Conservation (phyloP, 2,888 invertebrate genomes). For the Emmelina monodactyla region DNA sequence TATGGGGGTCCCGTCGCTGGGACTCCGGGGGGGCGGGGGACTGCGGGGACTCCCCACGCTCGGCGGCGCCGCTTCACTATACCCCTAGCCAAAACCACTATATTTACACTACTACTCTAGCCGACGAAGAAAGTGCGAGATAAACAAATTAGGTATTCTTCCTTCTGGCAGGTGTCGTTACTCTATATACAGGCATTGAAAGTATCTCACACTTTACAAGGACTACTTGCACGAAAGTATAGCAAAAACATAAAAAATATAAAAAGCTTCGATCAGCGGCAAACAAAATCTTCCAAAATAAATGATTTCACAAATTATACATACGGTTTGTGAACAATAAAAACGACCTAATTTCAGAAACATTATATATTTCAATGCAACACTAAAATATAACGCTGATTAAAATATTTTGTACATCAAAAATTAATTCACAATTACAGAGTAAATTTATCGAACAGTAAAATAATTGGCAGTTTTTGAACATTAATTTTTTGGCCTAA, state of each 20-base stretch:
- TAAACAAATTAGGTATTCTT: conserved; percentile 15
- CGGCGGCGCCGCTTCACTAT: conserved; percentile 43
- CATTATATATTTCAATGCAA: conserved; percentile 55
- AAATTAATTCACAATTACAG: conserved; percentile 32
- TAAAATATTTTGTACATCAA: conserved; percentile 34
- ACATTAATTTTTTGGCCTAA: conserved; percentile 5
- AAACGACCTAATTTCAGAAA: conserved; percentile 33
- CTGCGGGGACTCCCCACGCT: conserved; percentile 39
- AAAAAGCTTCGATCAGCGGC: conserved; percentile 21
- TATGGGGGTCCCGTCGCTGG: conserved; percentile 26
- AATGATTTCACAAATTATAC: conserved; percentile 42
- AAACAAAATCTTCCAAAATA: conserved; percentile 63
- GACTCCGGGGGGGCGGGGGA: conserved; percentile 21
- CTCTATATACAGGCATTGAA: conserved; percentile 7
- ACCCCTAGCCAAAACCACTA: conserved; percentile 58
- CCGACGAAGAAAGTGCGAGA: conserved; percentile 19
- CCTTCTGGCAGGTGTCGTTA: conserved; percentile 11
- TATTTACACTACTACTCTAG: conserved; percentile 2
- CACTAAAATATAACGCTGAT: conserved; percentile 51
- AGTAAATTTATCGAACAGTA: conserved; percentile 27
- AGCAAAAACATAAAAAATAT: conserved; percentile 8
- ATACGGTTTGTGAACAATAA: conserved; percentile 30
- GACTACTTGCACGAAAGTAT: conserved; percentile 56
- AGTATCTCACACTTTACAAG: conserved; percentile 23
- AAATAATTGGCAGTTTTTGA: conserved; percentile 46